Conservation (phyloP, 1,140 invertebrate species). For the Propsilocerus akamusi region DNA sequence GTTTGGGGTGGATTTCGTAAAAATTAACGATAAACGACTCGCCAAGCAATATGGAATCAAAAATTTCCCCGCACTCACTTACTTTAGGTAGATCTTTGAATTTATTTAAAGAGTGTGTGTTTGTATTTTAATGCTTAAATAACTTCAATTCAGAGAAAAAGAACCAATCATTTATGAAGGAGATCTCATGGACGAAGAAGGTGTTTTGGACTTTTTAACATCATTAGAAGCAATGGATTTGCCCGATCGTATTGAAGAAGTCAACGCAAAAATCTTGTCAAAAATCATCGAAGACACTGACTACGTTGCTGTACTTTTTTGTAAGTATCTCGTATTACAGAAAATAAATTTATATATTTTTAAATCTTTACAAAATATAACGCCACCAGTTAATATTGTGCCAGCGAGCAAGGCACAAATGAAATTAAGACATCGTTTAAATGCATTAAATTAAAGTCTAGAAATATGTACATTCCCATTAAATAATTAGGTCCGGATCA, state of each 20-base stretch:
- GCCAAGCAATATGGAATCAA: conserved; percentile 90
- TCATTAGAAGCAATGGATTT: conserved; percentile 86
- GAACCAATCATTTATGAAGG: conserved; percentile 87
- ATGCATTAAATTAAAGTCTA: conserved; percentile 1
- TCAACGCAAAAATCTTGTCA: conserved; percentile 74
- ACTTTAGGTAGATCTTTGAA: conserved; percentile 41
- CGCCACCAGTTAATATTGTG: too few relatives aligned
- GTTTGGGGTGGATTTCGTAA: conserved; percentile 86
- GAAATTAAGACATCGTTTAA: too few relatives aligned
- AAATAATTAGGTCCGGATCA: conserved; percentile 25
- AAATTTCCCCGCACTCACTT: conserved; percentile 83
- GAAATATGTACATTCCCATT: not conserved
- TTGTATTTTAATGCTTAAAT: not conserved
- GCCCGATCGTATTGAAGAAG: conserved; percentile 90
- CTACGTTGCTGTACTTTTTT: conserved; percentile 84
- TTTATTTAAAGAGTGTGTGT: not conserved
- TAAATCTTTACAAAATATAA: too few relatives aligned
- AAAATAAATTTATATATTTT: too few relatives aligned
- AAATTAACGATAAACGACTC: conserved; percentile 87
- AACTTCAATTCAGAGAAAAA: conserved; percentile 38
- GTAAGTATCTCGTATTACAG: too few relatives aligned
- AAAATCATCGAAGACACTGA: conserved; percentile 86
- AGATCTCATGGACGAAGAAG: conserved; percentile 88
- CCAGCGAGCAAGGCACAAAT: too few relatives aligned
- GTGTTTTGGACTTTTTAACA: conserved; percentile 80